Base-by-base conservation (phyloP, 2,797 vertebrate species). In the Ptychadena robeensis region DNA sequence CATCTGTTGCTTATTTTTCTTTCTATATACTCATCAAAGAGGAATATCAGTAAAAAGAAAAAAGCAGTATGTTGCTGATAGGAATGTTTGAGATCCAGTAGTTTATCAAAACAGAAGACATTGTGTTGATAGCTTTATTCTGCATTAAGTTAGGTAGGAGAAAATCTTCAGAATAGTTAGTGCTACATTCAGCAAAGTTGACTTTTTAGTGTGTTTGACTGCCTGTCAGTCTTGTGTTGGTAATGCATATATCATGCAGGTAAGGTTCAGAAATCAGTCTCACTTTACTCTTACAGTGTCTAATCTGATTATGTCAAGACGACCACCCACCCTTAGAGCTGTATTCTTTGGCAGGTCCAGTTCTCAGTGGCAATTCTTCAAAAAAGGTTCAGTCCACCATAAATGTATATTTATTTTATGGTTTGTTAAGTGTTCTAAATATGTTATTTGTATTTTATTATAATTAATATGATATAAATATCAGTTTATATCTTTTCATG, bases 21-120 rank as follows among this genome's bases (percentile, higher is more conserved):
- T 57, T 79, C 40, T 18, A 79, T 79, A 28, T 48, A 79, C 11
- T 28, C 75, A 67, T 67, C 31, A 67, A 78, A 53, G 32, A 37
- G 44, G 48, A 12, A 53, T 59, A 48, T 27, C 14, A 68, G 32
- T 35, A 57, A 53, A 68, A 53, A 53, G 44, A 53, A 69, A 28
- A 68, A 67, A 53, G 11, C 22, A 59, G 12, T n/a, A 32, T 35
- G 48, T 4, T 61, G 31, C 44, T 79, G 44, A 69, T 59, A 30
- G 68, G 30, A 53, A 68, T 18, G 25, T 59, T 57, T 53, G 64
- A 53, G 37, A 31, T 34, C 9, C 14, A 9, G 30, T n/a, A 48
- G 18, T 77, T 4, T 67, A 32, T 66, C 11, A 76, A 65, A 11
- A 12, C 66, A 68, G 34, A 40, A 37, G 63, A 61, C 40, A 0